Evolutionary conservation across 2,888 invertebrate genomes (phyloP).

Genomic region (Melolontha melolontha): DNA sequence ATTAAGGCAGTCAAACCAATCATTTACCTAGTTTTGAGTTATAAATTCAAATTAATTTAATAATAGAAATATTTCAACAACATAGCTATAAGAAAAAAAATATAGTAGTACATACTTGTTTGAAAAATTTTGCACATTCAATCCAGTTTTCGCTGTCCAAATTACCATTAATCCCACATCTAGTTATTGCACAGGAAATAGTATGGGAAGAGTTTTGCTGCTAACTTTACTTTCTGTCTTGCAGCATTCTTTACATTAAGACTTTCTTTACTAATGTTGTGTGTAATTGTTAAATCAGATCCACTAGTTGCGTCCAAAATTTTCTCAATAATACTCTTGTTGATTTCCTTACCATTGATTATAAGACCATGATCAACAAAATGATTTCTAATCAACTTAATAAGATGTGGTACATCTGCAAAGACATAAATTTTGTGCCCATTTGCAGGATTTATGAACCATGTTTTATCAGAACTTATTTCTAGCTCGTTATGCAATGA

Average conservation of each 20-base stretch:
- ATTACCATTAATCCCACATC: constrained; percentile 6
- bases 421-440: too few relatives aligned
- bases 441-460: too few relatives aligned
- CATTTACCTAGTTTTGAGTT: too few relatives aligned
- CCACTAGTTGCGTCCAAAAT: constrained; percentile 1
- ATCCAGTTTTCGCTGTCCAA: not conserved
- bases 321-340: constrained; percentile 6
- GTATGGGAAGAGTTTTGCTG: constrained; percentile 16
- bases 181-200: not conserved
- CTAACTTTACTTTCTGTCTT: constrained; percentile 9
- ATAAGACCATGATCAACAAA: too few relatives aligned
- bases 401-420: too few relatives aligned
- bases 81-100: not conserved
- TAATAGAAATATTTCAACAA: too few relatives aligned
- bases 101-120: too few relatives aligned
- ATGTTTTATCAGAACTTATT: too few relatives aligned
- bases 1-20: constrained; percentile 1
- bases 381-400: too few relatives aligned
- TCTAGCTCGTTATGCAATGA: too few relatives aligned
- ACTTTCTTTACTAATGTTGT: constrained; percentile 7
- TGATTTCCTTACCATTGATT: not conserved
- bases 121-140: too few relatives aligned
- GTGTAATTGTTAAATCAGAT: constrained; percentile 13
- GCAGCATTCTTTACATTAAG: constrained; percentile 25
- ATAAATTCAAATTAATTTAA: too few relatives aligned